A percentile compares a stretch with the other conserved stretches of the same genome.
These are phyloP conservation scores for Pelodiscus sinensis DNA, from an alignment of 2,113 vertebrate genomes.

Conservation along the genomic window DNA sequence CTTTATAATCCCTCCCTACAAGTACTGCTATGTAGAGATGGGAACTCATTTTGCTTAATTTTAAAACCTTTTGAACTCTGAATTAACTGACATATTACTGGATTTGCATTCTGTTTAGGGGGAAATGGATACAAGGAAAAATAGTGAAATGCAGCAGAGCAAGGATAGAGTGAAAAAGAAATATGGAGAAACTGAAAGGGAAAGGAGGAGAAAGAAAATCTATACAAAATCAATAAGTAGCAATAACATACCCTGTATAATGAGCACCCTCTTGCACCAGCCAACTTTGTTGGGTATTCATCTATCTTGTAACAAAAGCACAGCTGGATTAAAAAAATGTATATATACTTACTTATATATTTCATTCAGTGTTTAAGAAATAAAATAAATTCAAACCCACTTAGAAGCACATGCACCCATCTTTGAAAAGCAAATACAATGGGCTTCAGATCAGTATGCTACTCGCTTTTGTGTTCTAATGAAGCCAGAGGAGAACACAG, in stretches of 20 bases:
- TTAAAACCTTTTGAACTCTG: constrained; percentile 20
- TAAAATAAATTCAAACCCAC: constrained; percentile 2
- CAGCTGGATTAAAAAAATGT: not conserved
- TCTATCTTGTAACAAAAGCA: not conserved
- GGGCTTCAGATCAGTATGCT: constrained; percentile 11
- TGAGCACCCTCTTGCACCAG: not conserved
- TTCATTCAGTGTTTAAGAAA: not conserved
- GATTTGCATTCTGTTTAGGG: not conserved
- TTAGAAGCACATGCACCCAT: constrained; percentile 6
- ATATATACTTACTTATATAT: not conserved
- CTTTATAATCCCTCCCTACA: constrained; percentile 30
- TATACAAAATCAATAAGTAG: not conserved
- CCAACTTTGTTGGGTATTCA: not conserved
- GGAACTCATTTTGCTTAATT: constrained; percentile 44
- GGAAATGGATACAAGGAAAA: not conserved
- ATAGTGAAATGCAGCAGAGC: not conserved
- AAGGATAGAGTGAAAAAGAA: not conserved
- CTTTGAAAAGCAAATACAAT: not conserved
- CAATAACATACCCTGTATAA: not conserved
- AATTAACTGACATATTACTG: constrained; percentile 13
- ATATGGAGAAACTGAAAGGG: not conserved
- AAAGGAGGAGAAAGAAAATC: not conserved
- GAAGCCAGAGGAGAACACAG: constrained; percentile 12
- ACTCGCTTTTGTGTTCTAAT: constrained; percentile 51
- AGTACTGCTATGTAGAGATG: constrained; percentile 34